phyloP scores from a whole-genome alignment of 2,888 invertebrate species.

The Hyppa rectilinea region DNA sequence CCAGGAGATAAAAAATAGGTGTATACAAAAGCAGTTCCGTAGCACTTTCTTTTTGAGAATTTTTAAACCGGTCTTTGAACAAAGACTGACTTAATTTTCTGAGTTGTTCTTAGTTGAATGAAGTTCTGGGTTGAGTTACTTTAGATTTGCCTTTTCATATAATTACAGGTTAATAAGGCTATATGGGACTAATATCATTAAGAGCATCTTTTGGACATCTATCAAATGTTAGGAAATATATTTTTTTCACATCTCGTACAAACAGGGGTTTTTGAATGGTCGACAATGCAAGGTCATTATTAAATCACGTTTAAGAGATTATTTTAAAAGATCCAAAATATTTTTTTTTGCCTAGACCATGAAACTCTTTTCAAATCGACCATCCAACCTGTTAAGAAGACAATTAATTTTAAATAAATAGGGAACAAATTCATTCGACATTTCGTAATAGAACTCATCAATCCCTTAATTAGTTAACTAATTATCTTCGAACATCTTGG shows the following conservation, averaged over 20 bases:
- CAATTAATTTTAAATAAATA: background rate
- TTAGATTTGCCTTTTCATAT: background rate
- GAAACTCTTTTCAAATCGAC: constrained; percentile 1
- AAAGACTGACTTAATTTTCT: background rate
- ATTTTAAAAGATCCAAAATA: background rate
- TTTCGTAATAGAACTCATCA: background rate
- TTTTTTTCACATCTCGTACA: no score
- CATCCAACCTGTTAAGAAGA: background rate
- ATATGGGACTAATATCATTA: background rate
- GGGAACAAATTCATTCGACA: background rate
- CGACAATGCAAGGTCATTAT: constrained; percentile 20
- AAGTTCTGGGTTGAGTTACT: background rate
- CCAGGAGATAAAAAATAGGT: background rate
- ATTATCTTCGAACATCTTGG: background rate
- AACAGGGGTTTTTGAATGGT: constrained; percentile 19
- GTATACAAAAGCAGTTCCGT: background rate
- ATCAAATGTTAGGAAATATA: no score
- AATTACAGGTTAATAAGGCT: no score
- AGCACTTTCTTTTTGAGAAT: background rate
- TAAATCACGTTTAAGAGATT: constrained; percentile 4
- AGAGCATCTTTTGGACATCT: background rate
- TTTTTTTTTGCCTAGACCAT: background rate
- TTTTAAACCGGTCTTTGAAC: background rate
- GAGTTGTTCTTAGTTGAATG: no score
- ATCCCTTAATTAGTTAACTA: no score